phyloP scores from a whole-genome alignment of 2,797 vertebrate species.

The Okamejei kenojei region DNA sequence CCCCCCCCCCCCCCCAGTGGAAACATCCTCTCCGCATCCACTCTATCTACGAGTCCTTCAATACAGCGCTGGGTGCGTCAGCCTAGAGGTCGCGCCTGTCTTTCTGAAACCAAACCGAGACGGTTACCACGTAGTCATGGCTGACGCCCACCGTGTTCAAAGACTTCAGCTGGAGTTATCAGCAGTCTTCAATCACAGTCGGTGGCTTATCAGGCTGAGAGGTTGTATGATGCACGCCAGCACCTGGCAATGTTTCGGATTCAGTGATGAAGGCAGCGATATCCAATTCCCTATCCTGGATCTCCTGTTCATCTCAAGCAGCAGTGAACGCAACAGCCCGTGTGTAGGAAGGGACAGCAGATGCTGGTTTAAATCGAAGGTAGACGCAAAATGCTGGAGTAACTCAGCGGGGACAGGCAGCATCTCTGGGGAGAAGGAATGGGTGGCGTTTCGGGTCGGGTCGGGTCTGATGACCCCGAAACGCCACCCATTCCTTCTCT shows the following conservation, averaged over 20 bases:
- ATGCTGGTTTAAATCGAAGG: too few species aligned
- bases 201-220: background rate
- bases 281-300: too few species aligned
- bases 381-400: too few species aligned
- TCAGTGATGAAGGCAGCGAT: background rate
- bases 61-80: background rate
- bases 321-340: background rate
- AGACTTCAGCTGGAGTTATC: background rate
- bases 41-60: background rate
- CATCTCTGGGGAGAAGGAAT: too few species aligned
- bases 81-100: too few species aligned
- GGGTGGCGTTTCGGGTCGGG: too few species aligned
- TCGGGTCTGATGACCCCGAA: too few species aligned
- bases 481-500: too few species aligned
- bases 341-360: too few species aligned
- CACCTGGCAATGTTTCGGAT: background rate
- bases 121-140: background rate
- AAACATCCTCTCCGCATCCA: too few species aligned
- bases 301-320: background rate
- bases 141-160: background rate
- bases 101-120: background rate
- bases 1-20: too few species aligned
- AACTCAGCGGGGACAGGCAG: too few species aligned
- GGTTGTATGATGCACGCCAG: background rate
- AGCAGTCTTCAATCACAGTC: background rate